phyloP scores from a whole-genome alignment of 1,140 invertebrate species.

The Gryllus bimaculatus region DNA sequence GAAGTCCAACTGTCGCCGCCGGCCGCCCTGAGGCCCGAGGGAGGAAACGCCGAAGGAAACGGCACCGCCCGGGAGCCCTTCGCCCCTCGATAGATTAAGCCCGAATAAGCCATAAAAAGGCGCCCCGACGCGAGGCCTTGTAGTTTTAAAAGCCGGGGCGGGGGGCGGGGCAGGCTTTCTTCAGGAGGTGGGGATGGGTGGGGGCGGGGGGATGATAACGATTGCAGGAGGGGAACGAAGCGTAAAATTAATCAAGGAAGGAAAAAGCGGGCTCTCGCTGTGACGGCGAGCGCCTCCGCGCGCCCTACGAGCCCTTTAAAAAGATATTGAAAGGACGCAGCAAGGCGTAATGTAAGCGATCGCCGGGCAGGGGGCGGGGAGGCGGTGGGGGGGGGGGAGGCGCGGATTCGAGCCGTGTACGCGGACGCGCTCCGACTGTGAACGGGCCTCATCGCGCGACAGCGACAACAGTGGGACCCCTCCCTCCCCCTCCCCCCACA shows the following conservation, averaged over 20 bases:
- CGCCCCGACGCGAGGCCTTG: too few species aligned
- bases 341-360: too few species aligned
- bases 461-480: too few species aligned
- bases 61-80: not conserved
- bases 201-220: not conserved
- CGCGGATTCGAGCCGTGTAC: too few species aligned
- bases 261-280: not conserved
- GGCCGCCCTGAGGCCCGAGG: not conserved
- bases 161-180: not conserved
- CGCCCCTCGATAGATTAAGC: not conserved
- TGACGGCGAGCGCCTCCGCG: too few species aligned
- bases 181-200: not conserved
- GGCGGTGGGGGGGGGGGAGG: too few species aligned
- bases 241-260: constrained; percentile 5
- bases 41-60: not conserved
- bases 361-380: too few species aligned
- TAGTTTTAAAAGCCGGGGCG: not conserved
- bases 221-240: not conserved
- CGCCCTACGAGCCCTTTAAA: not conserved
- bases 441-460: too few species aligned
- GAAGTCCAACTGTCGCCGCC: too few species aligned
- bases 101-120: not conserved
- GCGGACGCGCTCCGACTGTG: too few species aligned
- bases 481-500: too few species aligned
- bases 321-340: too few species aligned